Conservation (phyloP, 2,888 invertebrate species). For the Drosophila lacicola region DNA sequence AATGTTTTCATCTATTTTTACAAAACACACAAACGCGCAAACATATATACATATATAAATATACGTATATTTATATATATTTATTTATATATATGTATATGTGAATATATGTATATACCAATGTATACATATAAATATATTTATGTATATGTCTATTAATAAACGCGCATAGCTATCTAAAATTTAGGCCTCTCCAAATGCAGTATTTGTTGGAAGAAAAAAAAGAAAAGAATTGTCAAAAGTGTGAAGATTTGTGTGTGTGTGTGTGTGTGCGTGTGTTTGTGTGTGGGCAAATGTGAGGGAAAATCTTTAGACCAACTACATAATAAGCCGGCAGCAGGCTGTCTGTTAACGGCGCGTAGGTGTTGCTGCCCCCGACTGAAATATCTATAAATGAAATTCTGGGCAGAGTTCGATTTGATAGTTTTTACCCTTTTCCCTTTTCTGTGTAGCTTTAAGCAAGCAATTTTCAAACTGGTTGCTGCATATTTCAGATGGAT, state of each 20-base stretch:
- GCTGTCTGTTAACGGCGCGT: conserved; percentile 30
- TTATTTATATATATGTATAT: neutral
- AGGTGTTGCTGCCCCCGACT: conserved; percentile 15
- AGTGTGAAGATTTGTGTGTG: conserved; percentile 2
- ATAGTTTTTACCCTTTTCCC: neutral
- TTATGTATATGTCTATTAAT: conserved; percentile 35
- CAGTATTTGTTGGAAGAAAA: conserved; percentile 43
- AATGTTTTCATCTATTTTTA: conserved; percentile 68
- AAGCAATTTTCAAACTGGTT: neutral
- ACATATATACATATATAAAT: neutral
- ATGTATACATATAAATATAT: neutral
- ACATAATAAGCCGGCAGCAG: conserved; percentile 48
- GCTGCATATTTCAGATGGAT: conserved; percentile 24
- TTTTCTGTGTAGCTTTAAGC: neutral
- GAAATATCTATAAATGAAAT: conserved; percentile 9
- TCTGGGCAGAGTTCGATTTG: conserved; percentile 3
- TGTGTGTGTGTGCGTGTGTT: neutral
- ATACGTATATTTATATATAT: neutral
- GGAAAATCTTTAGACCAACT: conserved; percentile 24
- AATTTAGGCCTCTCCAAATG: conserved; percentile 70
- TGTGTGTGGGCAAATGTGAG: conserved; percentile 14
- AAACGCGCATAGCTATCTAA: conserved; percentile 34
- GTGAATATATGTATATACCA: neutral
- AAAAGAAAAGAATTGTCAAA: conserved; percentile 32
- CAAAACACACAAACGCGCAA: conserved; percentile 17